A percentile compares a stretch with the other conserved stretches of the same genome.
Conservation (phyloP, 1,140 invertebrate genomes). For the Trachymyrmex septentrionalis region DNA sequence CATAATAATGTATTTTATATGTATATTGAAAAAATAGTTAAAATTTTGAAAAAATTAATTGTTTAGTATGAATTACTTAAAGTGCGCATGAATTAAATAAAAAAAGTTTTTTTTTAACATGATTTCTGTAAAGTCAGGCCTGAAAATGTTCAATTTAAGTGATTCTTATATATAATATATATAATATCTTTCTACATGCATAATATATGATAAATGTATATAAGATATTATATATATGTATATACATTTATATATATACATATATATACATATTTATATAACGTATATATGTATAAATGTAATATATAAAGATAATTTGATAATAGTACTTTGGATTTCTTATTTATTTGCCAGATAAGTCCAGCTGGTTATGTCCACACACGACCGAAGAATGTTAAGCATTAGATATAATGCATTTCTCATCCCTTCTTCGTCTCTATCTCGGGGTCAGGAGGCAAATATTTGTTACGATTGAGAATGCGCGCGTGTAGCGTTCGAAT, state of each 20-base stretch:
- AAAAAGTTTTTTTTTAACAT: too few species aligned
- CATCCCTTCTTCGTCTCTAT: neutral
- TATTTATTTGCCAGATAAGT: constrained; percentile 49
- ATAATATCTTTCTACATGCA: neutral
- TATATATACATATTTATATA: too few species aligned
- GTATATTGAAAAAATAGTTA: too few species aligned
- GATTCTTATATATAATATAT: neutral
- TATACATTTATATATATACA: too few species aligned
- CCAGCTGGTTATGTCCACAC: constrained; percentile 51
- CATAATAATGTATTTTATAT: too few species aligned
- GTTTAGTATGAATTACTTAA: too few species aligned
- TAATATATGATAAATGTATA: neutral
- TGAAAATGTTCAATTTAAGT: too few species aligned
- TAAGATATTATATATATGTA: neutral
- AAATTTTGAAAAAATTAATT: too few species aligned
- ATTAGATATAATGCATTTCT: constrained; percentile 47
- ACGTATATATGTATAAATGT: neutral
- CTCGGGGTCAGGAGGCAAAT: constrained; percentile 57
- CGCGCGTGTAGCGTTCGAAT: constrained; percentile 34
- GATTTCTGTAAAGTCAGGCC: too few species aligned
- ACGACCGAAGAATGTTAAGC: constrained; percentile 58
- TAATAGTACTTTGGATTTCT: constrained; percentile 27
- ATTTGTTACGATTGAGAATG: constrained; percentile 63
- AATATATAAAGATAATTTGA: neutral
- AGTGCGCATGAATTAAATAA: too few species aligned